phyloP scores from a whole-genome alignment of 2,888 invertebrate genomes.

The Theristus sp. region DNA sequence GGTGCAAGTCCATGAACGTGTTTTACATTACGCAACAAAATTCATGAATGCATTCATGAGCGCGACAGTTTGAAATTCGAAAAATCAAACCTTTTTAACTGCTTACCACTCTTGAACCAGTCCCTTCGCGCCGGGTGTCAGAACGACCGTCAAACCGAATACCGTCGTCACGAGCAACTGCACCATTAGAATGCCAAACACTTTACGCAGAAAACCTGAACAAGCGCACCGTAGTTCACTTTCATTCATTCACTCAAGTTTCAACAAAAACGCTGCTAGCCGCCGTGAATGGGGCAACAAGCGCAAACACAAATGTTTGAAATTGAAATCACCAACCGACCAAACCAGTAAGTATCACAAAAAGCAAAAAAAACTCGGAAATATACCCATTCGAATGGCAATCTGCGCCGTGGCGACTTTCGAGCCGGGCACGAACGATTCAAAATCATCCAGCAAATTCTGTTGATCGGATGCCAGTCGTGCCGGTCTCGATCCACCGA shows the following conservation, averaged over 20 bases:
- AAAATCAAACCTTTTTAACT: not conserved
- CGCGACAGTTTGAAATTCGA: no score
- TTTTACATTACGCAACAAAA: no score
- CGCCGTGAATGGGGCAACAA: no score
- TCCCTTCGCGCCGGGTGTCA: constrained; percentile 28
- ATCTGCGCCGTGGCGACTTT: constrained; percentile 57
- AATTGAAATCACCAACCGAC: no score
- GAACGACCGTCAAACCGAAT: constrained; percentile 31
- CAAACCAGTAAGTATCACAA: no score
- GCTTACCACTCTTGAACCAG: constrained; percentile 30
- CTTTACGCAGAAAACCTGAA: constrained; percentile 57
- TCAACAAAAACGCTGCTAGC: no score
- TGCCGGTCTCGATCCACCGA: not conserved
- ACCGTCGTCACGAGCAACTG: constrained; percentile 51
- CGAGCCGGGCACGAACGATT: constrained; percentile 60
- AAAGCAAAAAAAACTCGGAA: no score
- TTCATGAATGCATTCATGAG: not conserved
- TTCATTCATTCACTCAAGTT: no score
- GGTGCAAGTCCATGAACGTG: no score
- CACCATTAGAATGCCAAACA: constrained; percentile 57
- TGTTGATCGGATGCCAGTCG: not conserved
- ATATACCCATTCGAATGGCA: constrained; percentile 49
- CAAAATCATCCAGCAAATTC: constrained; percentile 18
- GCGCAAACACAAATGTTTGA: no score
- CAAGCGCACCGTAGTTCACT: no score